These are phyloP conservation scores for Tenthredo livida DNA, from an alignment of 2,888 invertebrate species.

Conservation along the genomic window DNA sequence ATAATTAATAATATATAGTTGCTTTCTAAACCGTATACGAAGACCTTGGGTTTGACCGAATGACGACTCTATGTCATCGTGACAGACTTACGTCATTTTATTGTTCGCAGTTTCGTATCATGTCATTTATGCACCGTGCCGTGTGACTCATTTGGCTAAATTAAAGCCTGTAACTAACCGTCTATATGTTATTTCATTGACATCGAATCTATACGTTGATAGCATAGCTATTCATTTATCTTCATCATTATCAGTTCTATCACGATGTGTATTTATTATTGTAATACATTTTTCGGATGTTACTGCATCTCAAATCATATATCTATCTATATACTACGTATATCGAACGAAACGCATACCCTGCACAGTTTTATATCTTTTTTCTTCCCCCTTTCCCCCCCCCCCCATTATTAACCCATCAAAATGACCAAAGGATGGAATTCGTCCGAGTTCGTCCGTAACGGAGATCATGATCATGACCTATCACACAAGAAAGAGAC, in stretches of 20 bases:
- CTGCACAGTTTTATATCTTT: too few species aligned
- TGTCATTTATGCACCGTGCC: slow-evolving; percentile 24
- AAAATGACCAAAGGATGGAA: neutral
- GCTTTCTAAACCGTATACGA: slow-evolving; percentile 20
- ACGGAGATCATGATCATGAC: neutral
- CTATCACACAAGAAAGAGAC: neutral
- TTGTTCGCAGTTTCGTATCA: slow-evolving; percentile 32
- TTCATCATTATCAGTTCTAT: neutral
- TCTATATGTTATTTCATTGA: neutral
- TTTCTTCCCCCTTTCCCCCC: neutral
- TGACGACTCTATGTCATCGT: neutral
- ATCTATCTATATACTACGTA: too few species aligned
- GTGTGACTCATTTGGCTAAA: slow-evolving; percentile 33
- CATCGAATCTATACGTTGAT: neutral
- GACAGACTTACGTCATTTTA: slow-evolving; percentile 40
- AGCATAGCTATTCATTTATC: neutral
- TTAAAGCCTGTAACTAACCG: neutral
- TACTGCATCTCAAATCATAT: neutral
- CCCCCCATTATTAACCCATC: neutral
- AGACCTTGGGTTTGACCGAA: slow-evolving; percentile 27
- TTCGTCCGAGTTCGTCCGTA: neutral
- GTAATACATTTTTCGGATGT: neutral
- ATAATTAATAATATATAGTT: neutral
- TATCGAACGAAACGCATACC: too few species aligned
- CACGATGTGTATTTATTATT: neutral